These are phyloP conservation scores for Hypotaenidia okinawae DNA, from an alignment of 2,797 vertebrate genomes.

Conservation along the genomic window DNA sequence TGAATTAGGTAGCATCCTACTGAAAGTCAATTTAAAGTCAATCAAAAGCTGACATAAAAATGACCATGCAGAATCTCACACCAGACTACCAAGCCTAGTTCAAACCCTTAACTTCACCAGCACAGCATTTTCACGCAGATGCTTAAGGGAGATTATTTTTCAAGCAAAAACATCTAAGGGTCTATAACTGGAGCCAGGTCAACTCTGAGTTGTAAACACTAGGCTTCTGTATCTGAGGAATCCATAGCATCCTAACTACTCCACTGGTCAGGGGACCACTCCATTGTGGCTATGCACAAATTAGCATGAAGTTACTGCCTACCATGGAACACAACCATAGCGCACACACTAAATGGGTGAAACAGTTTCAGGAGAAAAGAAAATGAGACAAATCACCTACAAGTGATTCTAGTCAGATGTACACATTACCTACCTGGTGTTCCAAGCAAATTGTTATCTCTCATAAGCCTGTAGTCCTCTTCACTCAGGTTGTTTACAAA, in stretches of 20 bases:
- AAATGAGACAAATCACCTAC: not conserved
- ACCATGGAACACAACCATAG: not conserved
- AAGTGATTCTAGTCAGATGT: not conserved
- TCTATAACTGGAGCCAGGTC: not conserved
- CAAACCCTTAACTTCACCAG: not conserved
- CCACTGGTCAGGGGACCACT: not conserved
- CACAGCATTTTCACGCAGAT: not conserved
- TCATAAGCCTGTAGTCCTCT: slow-evolving; percentile 98
- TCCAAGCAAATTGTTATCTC: slow-evolving; percentile 97
- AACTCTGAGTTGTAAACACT: not conserved
- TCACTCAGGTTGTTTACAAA: slow-evolving; percentile 99
- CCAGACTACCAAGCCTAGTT: not conserved
- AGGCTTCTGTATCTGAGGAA: not conserved
- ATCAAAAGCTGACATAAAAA: not conserved
- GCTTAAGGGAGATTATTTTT: not conserved
- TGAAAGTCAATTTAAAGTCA: not conserved
- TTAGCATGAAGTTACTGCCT: not conserved
- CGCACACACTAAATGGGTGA: not conserved
- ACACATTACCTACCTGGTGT: slow-evolving; percentile 89
- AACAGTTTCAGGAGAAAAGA: not conserved
- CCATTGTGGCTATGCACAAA: not conserved
- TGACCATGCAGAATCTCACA: not conserved
- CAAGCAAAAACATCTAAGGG: not conserved
- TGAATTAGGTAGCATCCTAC: not conserved
- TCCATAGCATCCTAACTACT: not conserved